phyloP scores from a whole-genome alignment of 2,113 vertebrate genomes.

The Xyliphius kryptos region DNA sequence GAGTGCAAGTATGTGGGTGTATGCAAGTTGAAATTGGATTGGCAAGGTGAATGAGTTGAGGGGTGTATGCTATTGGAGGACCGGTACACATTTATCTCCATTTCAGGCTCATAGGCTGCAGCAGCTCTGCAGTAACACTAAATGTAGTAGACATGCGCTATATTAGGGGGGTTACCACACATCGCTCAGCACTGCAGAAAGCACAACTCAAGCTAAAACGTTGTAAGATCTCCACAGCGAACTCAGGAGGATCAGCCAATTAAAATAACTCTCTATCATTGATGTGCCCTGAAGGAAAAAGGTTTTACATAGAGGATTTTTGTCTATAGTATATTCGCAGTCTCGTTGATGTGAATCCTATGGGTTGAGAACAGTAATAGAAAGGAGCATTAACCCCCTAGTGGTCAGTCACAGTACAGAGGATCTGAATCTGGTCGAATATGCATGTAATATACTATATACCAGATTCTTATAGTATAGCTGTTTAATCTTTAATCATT shows the following conservation, averaged over 20 bases:
- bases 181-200: constrained; percentile 64
- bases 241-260: constrained; percentile 55
- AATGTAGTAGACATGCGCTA: constrained; percentile 63
- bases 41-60: constrained; percentile 56
- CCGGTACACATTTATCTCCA: constrained; percentile 66
- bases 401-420: constrained; percentile 47
- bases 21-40: constrained; percentile 35
- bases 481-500: no score
- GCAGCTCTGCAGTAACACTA: constrained; percentile 58
- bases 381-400: constrained; percentile 65
- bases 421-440: no score
- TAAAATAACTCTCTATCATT: constrained; percentile 57
- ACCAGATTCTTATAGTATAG: no score
- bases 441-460: no score
- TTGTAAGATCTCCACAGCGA: constrained; percentile 42
- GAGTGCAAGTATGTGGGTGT: constrained; percentile 10
- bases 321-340: no score
- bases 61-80: constrained; percentile 55
- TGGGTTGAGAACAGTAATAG: constrained; percentile 53
- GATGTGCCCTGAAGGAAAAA: constrained; percentile 47
- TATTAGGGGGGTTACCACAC: constrained; percentile 65
- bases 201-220: constrained; percentile 58
- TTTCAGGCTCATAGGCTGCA: constrained; percentile 57
- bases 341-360: constrained; percentile 35
- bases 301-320: no score